phyloP scores from a whole-genome alignment of 2,113 vertebrate species.

The Dipodomys spectabilis region DNA sequence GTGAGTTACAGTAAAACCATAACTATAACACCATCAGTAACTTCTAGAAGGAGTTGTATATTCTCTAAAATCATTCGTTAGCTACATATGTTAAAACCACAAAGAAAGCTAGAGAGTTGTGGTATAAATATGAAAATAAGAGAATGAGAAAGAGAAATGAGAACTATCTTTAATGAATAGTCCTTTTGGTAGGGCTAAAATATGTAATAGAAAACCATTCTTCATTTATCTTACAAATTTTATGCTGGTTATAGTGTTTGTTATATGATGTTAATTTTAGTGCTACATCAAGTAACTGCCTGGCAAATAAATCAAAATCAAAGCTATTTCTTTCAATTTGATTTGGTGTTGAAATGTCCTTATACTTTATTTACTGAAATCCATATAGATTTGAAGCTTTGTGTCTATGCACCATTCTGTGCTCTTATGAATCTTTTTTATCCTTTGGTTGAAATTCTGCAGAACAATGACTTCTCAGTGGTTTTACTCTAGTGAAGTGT shows the following conservation, averaged over 20 bases:
- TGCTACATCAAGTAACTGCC: not conserved
- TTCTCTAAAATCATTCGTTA: too few relatives aligned
- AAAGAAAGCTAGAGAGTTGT: not conserved
- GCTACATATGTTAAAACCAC: not conserved
- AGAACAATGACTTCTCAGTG: slow-evolving; percentile 40
- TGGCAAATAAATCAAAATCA: not conserved
- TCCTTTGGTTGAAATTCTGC: slow-evolving; percentile 38
- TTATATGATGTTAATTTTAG: slow-evolving; percentile 38
- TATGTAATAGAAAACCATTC: not conserved
- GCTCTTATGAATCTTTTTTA: not conserved
- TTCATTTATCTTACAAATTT: not conserved
- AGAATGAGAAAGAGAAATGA: not conserved
- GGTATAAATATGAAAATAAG: not conserved
- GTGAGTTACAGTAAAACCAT: not conserved
- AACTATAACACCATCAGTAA: not conserved
- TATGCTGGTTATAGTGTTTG: not conserved
- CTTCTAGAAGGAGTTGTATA: not conserved
- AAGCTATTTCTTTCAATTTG: not conserved
- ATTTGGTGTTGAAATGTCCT: not conserved
- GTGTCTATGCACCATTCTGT: not conserved
- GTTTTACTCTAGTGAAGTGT: slow-evolving; percentile 54
- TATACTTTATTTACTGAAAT: not conserved
- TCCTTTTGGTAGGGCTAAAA: not conserved
- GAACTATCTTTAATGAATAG: too few relatives aligned
- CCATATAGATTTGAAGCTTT: not conserved